Percentiles rank a stretch among this genome's conserved stretches.
These are phyloP conservation scores for Pterostichus madidus DNA, from an alignment of 2,888 invertebrate genomes.

Conservation along the genomic window DNA sequence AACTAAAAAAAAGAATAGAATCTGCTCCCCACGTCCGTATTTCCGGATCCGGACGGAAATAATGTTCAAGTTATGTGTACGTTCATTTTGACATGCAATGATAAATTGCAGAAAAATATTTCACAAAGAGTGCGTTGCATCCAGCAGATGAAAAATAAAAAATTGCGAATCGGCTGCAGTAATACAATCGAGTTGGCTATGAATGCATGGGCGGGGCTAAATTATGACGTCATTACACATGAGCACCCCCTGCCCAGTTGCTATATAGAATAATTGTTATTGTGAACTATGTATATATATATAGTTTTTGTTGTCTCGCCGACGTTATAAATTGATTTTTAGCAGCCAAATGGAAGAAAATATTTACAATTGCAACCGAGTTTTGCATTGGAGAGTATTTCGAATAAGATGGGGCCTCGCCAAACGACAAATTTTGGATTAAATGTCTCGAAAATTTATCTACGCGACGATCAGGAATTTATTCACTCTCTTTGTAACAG, in stretches of 20 bases:
- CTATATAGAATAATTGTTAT: constrained; percentile 60
- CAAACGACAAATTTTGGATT: constrained; percentile 53
- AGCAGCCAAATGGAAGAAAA: constrained; percentile 52
- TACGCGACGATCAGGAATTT: constrained; percentile 17
- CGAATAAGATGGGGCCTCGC: constrained; percentile 2
- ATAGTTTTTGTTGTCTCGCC: constrained; percentile 37
- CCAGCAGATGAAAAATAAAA: constrained; percentile 19
- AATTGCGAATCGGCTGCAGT: background rate
- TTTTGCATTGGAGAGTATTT: background rate
- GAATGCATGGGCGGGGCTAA: constrained; percentile 51
- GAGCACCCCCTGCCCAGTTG: constrained; percentile 27
- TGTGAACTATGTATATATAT: constrained; percentile 47
- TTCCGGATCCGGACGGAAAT: constrained; percentile 26
- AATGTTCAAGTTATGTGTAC: constrained; percentile 28
- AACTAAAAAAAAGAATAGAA: constrained; percentile 19
- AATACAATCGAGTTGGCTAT: constrained; percentile 56
- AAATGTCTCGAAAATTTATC: constrained; percentile 48
- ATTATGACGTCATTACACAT: constrained; percentile 63
- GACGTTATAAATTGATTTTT: constrained; percentile 29
- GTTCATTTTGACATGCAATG: constrained; percentile 32
- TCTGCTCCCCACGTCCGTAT: background rate
- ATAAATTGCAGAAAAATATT: constrained; percentile 55
- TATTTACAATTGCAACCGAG: constrained; percentile 21
- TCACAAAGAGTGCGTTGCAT: constrained; percentile 36
- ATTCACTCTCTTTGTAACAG: background rate